Evolutionary conservation across 2,113 vertebrate genomes (phyloP).

Genomic region (Cygnus buccinator): DNA sequence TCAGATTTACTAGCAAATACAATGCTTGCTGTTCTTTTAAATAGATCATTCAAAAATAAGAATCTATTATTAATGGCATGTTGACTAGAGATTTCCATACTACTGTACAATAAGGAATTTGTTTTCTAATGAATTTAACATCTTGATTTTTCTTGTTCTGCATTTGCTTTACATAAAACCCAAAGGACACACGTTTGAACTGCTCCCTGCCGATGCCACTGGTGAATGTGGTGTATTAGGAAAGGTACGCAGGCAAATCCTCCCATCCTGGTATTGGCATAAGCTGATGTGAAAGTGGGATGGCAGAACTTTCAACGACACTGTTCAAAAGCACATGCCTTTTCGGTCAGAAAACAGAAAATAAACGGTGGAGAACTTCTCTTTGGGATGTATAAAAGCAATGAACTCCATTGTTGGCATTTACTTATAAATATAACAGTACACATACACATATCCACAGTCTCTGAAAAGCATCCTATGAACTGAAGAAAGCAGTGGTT

Average conservation of each 20-base stretch:
- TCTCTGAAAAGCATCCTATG: conserved; percentile 62
- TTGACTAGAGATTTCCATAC: conserved; percentile 72
- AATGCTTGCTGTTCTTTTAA: conserved; percentile 70
- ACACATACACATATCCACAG: conserved; percentile 65
- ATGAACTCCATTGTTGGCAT: conserved; percentile 64
- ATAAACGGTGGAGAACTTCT: conserved; percentile 54
- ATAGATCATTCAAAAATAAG: conserved; percentile 74
- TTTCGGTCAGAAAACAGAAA: conserved; percentile 70
- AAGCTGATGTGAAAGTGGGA: conserved; percentile 62
- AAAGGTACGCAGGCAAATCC: conserved; percentile 56
- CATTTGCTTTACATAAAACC: conserved; percentile 62
- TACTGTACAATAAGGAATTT: conserved; percentile 67
- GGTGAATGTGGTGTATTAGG: conserved; percentile 45
- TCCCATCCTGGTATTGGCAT: conserved; percentile 48
- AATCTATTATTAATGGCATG: conserved; percentile 73
- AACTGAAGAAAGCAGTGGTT: conserved; percentile 71
- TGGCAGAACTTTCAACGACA: conserved; percentile 53
- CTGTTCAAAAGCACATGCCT: conserved; percentile 59
- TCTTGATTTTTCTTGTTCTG: conserved; percentile 55
- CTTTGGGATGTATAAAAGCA: conserved; percentile 68
- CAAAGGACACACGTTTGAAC: conserved; percentile 61
- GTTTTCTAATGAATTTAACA: conserved; percentile 63
- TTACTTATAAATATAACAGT: conserved; percentile 63
- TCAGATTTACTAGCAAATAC: conserved; percentile 75
- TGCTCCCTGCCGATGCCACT: conserved; percentile 60